A percentile compares a stretch with the other conserved stretches of the same genome.
Conservation (phyloP, 1,140 invertebrate genomes). For the Dysdera silvatica region DNA sequence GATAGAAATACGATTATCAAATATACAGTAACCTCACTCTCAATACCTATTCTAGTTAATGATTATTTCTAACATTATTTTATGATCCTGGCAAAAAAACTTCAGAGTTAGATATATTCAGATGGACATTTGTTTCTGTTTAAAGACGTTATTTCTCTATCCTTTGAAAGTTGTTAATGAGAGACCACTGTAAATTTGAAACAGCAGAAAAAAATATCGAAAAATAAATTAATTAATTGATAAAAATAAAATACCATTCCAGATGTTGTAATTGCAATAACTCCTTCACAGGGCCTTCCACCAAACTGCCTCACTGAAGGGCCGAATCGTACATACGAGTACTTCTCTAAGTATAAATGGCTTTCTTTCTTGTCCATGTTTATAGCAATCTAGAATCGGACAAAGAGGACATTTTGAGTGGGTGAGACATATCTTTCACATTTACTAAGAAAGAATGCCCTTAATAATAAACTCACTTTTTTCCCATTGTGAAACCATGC, state of each 20-base stretch:
- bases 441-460: background rate
- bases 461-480: conserved; percentile 48
- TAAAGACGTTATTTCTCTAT: too few relatives aligned
- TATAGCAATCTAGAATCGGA: conserved; percentile 46
- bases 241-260: conserved; percentile 65
- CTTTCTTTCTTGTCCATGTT: conserved; percentile 72
- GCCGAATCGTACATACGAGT: conserved; percentile 61
- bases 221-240: too few relatives aligned
- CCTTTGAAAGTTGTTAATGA: too few relatives aligned
- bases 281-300: conserved; percentile 69
- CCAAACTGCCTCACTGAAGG: conserved; percentile 80
- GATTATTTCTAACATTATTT: too few relatives aligned
- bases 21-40: too few relatives aligned
- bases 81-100: too few relatives aligned
- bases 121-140: too few relatives aligned
- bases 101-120: too few relatives aligned
- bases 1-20: too few relatives aligned
- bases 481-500: conserved; percentile 79
- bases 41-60: too few relatives aligned
- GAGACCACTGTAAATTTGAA: too few relatives aligned
- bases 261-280: conserved; percentile 68
- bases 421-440: background rate
- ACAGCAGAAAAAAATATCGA: background rate
- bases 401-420: background rate
- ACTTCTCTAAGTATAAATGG: conserved; percentile 73